Conservation (phyloP, 2,888 invertebrate species). For the Andrena flavipes region DNA sequence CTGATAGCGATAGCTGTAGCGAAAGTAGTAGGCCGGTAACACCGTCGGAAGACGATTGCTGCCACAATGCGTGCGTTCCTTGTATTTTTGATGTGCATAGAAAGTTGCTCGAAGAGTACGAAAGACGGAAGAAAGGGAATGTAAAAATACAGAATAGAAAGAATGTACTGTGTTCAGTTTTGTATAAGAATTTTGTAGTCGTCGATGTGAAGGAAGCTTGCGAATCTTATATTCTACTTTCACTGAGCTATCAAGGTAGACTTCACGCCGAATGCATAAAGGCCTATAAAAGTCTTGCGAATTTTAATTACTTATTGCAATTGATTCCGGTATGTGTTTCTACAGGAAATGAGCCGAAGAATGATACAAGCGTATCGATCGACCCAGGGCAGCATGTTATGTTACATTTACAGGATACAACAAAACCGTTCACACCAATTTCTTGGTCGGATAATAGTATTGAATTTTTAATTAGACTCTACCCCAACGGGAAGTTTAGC, state of each 20-base stretch:
- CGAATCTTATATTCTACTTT: slow-evolving; percentile 69
- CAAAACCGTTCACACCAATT: slow-evolving; percentile 81
- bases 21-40: slow-evolving; percentile 71
- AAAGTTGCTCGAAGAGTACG: slow-evolving; percentile 75
- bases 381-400: slow-evolving; percentile 80
- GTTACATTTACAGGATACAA: slow-evolving; percentile 66
- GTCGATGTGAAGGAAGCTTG: slow-evolving; percentile 48
- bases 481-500: slow-evolving; percentile 76
- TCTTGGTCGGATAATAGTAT: slow-evolving; percentile 73
- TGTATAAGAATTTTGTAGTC: slow-evolving; percentile 72
- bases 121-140: slow-evolving; percentile 62
- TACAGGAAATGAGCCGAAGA: slow-evolving; percentile 42
- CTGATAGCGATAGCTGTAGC: slow-evolving; percentile 27
- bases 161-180: slow-evolving; percentile 62
- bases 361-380: slow-evolving; percentile 64
- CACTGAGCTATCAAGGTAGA: slow-evolving; percentile 69
- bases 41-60: slow-evolving; percentile 79
- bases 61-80: slow-evolving; percentile 80
- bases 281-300: slow-evolving; percentile 1
- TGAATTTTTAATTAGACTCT: slow-evolving; percentile 78
- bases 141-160: slow-evolving; percentile 47
- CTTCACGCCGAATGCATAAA: background rate
- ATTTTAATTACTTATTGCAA: background rate
- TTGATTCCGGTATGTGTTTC: background rate
- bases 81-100: slow-evolving; percentile 81